Base-by-base conservation (phyloP, 2,113 vertebrate genomes). In the Tenrec ecaudatus region DNA sequence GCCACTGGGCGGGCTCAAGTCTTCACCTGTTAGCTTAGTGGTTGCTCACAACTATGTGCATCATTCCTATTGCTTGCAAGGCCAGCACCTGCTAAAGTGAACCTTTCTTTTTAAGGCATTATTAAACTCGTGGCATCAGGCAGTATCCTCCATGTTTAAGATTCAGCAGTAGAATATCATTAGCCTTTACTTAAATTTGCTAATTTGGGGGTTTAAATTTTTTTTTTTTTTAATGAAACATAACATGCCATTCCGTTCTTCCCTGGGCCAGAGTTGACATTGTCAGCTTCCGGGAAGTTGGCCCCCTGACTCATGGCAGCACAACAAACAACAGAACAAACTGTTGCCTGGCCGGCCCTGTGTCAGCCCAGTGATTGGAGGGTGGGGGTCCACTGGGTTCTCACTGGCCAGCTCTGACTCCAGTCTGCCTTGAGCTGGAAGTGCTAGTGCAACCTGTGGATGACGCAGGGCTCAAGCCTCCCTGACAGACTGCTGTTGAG, bases 181-280 rank as follows among this genome's bases (percentile, higher is more conserved):
- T n/a, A n/a, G n/a, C n/a, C n/a, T n/a, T n/a, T n/a, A n/a, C n/a
- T n/a, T n/a, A 84, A 62, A 5, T 76, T 71, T 36, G 47, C 12
- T 53, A 53, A 62, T 90, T 92, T 23, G 58, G 79, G 31, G 84
- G 6, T 95, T 94, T 93, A 83, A 88, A 71, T 20, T 82, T 20
- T 57, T 95, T n/a, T 5, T 0, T 83, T 92, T 16, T 71, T 69
- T n/a, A 4, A 8, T 69, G 68, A 69, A 69, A n/a, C n/a, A n/a
- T n/a, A n/a, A 10, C 31, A n/a, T n/a, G n/a, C 31, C 68, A 71
- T 71, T 6, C 68, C n/a, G 0, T 71, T 38, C 71, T 33, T 9
- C 71, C 20, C 19, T 8, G 22, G 17, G 19, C 71, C n/a, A n/a
- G 16, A 2, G 6, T 36, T 73, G n/a, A 17, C 15, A 31, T n/a